Evolutionary conservation across 2,797 vertebrate genomes (phyloP).

Genomic region (Chelidonichthys spinosus): DNA sequence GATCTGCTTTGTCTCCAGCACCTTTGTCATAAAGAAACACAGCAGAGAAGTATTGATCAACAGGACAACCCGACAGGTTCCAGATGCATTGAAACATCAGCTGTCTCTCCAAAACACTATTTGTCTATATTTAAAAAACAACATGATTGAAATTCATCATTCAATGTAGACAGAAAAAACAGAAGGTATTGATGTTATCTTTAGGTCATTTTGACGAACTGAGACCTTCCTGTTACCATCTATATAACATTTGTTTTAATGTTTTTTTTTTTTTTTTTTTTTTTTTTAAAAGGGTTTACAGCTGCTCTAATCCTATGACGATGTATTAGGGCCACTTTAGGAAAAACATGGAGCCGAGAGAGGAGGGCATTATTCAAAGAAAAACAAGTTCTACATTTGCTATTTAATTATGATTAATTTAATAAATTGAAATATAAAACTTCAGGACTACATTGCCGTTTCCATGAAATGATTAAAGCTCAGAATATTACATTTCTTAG

Average conservation of each 20-base stretch:
- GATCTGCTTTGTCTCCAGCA: slow-evolving; percentile 29
- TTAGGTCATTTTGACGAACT: neutral
- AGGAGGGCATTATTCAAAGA: too few species aligned
- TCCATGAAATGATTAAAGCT: too few species aligned
- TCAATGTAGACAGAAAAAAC: slow-evolving; percentile 13
- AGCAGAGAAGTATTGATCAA: slow-evolving; percentile 29
- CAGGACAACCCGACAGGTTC: slow-evolving; percentile 1
- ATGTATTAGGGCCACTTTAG: neutral
- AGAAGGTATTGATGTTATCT: neutral
- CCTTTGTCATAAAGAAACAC: slow-evolving; percentile 11
- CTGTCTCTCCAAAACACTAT: neutral
- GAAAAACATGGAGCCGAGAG: too few species aligned
- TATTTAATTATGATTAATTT: too few species aligned
- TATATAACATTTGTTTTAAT: neutral
- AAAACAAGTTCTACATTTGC: too few species aligned
- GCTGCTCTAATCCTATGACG: neutral
- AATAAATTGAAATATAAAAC: too few species aligned
- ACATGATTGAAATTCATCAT: slow-evolving; percentile 8
- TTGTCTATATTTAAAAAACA: neutral
- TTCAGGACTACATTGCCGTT: too few species aligned
- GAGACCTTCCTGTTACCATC: neutral
- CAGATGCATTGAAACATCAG: slow-evolving; percentile 21
- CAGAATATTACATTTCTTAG: too few species aligned
- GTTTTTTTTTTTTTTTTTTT: neutral
- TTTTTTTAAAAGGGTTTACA: neutral